Evolutionary conservation across 2,888 invertebrate species (phyloP), one percentile per base, ranked within the genome.

Genomic region (Aleiodes leptofemur): DNA sequence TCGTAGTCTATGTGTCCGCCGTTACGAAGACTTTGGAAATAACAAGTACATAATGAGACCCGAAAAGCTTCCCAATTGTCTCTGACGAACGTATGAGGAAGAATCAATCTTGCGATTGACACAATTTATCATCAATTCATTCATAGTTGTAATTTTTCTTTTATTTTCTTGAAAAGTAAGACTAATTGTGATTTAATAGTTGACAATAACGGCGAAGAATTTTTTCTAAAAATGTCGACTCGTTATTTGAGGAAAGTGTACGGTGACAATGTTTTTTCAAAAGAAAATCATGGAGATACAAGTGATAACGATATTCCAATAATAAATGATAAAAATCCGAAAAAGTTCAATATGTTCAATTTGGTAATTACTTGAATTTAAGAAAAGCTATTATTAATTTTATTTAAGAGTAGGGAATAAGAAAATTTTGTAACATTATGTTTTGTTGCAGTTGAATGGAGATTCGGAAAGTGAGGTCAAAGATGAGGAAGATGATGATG

Each of bases 391-490:
- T n/a, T 1, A 16, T 55, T 13, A 55, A 51, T 51, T 55, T 13
- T n/a, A 51, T 51, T 34, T 34, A 34, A 4, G 6, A 43, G 43
- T 3, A 43, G 11, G 11, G 11, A 43, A 43, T 7, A 5, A 38
- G 8, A 38, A 5, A 38, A 38, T 38, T 43, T 43, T 43, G 0
- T 11, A 9, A 11, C 11, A 53, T 48, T 59, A 53, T 76, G 57
- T 61, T 72, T 69, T 76, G 76, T 70, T 82, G 69, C 82, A 94
- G 94, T 87, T 94, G 73, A 93, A 94, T 88, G 92, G 94, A 83
- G 92, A 92, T 82, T 94, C 94, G 0, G 94, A 94, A 84, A 93
- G 93, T 79, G 94, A 94, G 87, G 93, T 93, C 6, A 93, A 94
- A n/a, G 75, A 78, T 8, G 66, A 55, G 86, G 94, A 93, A 83